phyloP scores from a whole-genome alignment of 2,888 invertebrate genomes.

The Cerceris rybyensis region DNA sequence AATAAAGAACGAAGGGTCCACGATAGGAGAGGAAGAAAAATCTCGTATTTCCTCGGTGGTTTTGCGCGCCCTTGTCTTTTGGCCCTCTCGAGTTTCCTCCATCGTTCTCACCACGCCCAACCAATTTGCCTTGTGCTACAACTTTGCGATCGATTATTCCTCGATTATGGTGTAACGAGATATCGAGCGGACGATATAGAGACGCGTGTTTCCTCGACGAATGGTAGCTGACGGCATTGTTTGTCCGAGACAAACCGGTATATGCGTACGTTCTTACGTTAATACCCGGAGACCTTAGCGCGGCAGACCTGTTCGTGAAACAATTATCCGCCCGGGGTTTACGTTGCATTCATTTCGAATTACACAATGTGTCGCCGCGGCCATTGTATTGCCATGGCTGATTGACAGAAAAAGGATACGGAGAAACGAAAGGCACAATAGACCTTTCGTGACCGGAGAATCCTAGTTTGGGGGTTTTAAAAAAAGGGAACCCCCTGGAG shows the following conservation, averaged over 20 bases:
- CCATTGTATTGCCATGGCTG: constrained; percentile 46
- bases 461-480: not conserved
- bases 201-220: not conserved
- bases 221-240: constrained; percentile 28
- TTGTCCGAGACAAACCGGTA: constrained; percentile 9
- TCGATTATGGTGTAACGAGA: constrained; percentile 77
- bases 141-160: constrained; percentile 72
- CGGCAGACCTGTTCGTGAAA: constrained; percentile 45
- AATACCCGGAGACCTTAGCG: constrained; percentile 11
- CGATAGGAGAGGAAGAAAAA: constrained; percentile 68
- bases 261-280: constrained; percentile 34
- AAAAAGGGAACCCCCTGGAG: not conserved
- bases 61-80: constrained; percentile 61
- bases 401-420: constrained; percentile 64
- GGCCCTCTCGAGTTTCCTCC: constrained; percentile 69
- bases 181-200: constrained; percentile 53
- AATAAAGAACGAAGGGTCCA: constrained; percentile 23
- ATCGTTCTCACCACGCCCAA: constrained; percentile 72
- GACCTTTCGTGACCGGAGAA: constrained; percentile 1
- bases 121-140: constrained; percentile 72
- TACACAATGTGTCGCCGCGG: constrained; percentile 64
- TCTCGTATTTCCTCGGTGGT: constrained; percentile 72
- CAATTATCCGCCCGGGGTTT: constrained; percentile 39
- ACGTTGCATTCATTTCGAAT: constrained; percentile 56
- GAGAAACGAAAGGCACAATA: constrained; percentile 46